Percentiles rank a stretch among this genome's conserved stretches.
phyloP scores from a whole-genome alignment of 2,113 vertebrate genomes.

The Piprites chloris region DNA sequence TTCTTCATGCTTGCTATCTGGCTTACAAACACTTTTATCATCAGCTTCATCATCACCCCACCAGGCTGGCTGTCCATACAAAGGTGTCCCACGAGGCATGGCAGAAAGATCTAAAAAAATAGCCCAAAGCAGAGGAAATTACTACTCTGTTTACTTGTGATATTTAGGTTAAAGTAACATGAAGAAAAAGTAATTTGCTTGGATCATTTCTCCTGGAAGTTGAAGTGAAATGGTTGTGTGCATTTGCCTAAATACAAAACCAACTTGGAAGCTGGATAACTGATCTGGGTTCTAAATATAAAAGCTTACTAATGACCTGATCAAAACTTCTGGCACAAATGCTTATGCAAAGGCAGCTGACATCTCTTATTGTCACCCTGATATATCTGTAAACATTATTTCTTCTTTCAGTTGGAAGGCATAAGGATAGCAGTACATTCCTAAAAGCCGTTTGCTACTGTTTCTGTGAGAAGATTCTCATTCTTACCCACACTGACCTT shows the following conservation, averaged over 20 bases:
- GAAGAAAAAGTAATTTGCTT: neutral
- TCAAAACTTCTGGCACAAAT: conserved; percentile 12
- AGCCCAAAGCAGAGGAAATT: neutral
- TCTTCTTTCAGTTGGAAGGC: neutral
- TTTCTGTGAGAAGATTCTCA: neutral
- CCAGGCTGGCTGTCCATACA: conserved; percentile 97
- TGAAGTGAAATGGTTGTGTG: neutral
- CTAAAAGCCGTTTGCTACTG: neutral
- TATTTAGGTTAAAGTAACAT: neutral
- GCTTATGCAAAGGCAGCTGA: neutral
- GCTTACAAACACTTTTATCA: conserved; percentile 87
- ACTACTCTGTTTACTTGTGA: neutral
- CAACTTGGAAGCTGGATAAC: conserved; percentile 8
- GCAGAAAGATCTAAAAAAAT: conserved; percentile 78
- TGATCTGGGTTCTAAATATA: conserved; percentile 51
- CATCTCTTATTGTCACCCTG: neutral
- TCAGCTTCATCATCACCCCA: conserved; percentile 95
- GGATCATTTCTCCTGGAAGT: neutral
- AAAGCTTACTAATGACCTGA: conserved; percentile 32
- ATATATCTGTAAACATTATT: neutral
- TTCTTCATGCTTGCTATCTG: conserved; percentile 80
- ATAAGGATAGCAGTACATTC: neutral
- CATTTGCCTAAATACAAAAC: conserved; percentile 31
- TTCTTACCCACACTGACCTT: conserved; percentile 21
- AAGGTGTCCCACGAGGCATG: conserved; percentile 90